Evolutionary conservation across 2,113 vertebrate genomes (phyloP), one percentile per base, ranked within the genome.

Genomic region (Oceanites oceanicus): DNA sequence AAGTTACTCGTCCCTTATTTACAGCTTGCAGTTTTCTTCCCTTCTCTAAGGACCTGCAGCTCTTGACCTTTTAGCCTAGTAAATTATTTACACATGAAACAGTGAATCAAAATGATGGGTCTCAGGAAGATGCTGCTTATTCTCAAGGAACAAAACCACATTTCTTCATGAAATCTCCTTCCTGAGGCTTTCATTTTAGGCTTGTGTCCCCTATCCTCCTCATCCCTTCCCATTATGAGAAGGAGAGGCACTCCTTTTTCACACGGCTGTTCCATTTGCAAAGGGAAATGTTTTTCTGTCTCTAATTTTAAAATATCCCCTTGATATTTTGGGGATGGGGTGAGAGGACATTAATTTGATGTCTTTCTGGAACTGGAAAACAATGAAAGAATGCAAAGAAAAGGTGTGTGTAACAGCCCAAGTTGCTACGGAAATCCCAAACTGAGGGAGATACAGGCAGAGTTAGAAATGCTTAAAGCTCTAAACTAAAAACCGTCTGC

Each of bases 51-150:
- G 94, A 94, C 91, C 88, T 71, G 84, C 84, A 84, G 40, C 96
- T 97, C 89, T 94, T 96, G 95, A 97, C 96, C 96, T 97, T 96
- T 96, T 73, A 97, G 94, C 91, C 90, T 86, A 74, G 95, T 97
- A 94, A 97, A 97, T 97, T 97, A 97, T 97, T 97, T 95, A 97
- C 92, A 96, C 34, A 6, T 95, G 95, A 94, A 96, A 72, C 94
- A 88, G 91, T 96, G 96, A 91, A 93, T 94, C 88, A 90, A 91
- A 89, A 86, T 85, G 93, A 96, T 96, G 77, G 76, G 59, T 84
- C 76, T 96, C 79, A 62, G 96, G 88, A 94, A 96, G 96, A 92
- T 92, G 88, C 86, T 97, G 96, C 80, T 95, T 94, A 65, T 92
- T 96, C 76, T 95, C 95, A 91, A 70, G 76, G 61, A 81, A 67